phyloP scores from a whole-genome alignment of 2,113 vertebrate species.

The Cochlearius cochlearius region DNA sequence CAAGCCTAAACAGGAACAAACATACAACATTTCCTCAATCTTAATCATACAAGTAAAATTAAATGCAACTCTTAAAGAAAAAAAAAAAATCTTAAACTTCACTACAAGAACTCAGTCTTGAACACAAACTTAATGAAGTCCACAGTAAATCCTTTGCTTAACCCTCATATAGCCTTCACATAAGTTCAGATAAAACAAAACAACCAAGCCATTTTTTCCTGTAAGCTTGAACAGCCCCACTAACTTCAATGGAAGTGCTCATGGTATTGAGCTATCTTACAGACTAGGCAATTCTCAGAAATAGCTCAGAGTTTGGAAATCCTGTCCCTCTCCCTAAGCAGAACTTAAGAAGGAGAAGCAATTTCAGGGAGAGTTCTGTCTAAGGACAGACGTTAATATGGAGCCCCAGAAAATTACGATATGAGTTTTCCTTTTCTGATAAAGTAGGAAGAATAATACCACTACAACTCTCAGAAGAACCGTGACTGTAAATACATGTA shows the following conservation, averaged over 20 bases:
- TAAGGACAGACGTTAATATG: background rate
- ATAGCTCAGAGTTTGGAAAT: background rate
- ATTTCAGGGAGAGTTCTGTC: background rate
- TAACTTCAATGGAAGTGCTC: background rate
- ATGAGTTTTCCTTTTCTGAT: background rate
- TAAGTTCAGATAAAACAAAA: background rate
- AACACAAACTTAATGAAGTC: background rate
- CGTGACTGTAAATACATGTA: background rate
- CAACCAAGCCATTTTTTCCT: background rate
- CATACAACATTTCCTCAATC: background rate
- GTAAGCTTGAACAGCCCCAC: background rate
- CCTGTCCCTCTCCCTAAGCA: background rate
- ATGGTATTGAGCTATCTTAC: background rate
- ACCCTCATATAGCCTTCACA: background rate
- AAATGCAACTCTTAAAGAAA: background rate
- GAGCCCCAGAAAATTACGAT: background rate
- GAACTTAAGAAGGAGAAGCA: background rate
- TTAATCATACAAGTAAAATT: background rate
- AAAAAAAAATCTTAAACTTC: background rate
- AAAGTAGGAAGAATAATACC: background rate
- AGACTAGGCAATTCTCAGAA: background rate
- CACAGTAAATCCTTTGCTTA: background rate
- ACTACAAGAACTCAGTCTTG: background rate
- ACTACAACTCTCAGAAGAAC: background rate
- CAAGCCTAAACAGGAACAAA: conserved; percentile 75